phyloP scores from a whole-genome alignment of 2,888 invertebrate species.

The Bembecia ichneumoniformis region DNA sequence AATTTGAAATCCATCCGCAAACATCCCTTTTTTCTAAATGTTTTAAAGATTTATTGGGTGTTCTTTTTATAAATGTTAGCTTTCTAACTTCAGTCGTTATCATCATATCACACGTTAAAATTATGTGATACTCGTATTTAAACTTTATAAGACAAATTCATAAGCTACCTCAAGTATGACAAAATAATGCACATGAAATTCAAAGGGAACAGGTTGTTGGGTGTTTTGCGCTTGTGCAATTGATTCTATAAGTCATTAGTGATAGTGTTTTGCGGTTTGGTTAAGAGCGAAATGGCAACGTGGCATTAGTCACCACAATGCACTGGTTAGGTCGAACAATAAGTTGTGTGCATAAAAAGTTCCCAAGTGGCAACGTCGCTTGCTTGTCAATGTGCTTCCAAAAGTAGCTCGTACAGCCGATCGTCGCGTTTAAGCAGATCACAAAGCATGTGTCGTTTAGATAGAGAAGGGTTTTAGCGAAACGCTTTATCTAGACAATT shows the following conservation, averaged over 20 bases:
- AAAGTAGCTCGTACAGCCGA: constrained; percentile 3
- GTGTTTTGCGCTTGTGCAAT: constrained; percentile 18
- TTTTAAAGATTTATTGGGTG: constrained; percentile 7
- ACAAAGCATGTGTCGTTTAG: neutral
- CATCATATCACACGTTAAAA: neutral
- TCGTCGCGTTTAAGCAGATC: neutral
- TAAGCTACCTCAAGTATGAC: too few relatives aligned
- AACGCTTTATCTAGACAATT: constrained; percentile 19
- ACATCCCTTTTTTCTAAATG: constrained; percentile 21
- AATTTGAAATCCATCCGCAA: constrained; percentile 9
- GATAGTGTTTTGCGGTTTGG: constrained; percentile 16
- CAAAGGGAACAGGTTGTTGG: neutral
- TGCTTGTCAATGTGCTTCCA: constrained; percentile 15
- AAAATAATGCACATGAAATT: too few relatives aligned
- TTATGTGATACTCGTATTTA: too few relatives aligned
- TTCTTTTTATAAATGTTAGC: neutral
- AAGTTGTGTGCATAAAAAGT: neutral
- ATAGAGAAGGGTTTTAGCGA: constrained; percentile 19
- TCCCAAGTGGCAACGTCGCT: constrained; percentile 30
- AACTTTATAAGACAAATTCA: too few relatives aligned
- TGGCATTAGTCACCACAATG: neutral
- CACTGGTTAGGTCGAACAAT: neutral
- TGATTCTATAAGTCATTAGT: constrained; percentile 21
- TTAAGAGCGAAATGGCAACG: constrained; percentile 1
- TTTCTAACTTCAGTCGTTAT: neutral